Percentiles rank a stretch among this genome's conserved stretches.
Conservation (phyloP, 1,140 invertebrate genomes). For the Trichomalopsis sarcophagae region DNA sequence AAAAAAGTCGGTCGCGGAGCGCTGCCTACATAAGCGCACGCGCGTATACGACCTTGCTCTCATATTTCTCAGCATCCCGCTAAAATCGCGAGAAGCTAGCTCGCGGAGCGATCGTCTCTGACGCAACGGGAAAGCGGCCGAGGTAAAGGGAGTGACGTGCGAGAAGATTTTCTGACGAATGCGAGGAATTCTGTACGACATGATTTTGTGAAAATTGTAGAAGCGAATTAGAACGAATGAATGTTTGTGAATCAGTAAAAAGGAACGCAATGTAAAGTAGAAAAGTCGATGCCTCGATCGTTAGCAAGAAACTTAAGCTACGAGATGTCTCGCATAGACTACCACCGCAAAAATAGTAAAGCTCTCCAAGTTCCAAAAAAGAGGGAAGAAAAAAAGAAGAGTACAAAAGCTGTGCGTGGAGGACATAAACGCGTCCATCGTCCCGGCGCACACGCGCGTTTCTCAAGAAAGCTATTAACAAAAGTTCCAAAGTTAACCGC, state of each 20-base stretch:
- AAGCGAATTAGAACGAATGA: no score
- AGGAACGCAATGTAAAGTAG: no score
- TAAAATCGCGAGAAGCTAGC: not conserved
- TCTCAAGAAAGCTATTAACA: slow-evolving; percentile 13
- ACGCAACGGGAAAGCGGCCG: slow-evolving; percentile 17
- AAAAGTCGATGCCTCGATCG: no score
- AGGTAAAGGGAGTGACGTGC: not conserved
- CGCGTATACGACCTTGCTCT: slow-evolving; percentile 29
- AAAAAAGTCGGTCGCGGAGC: not conserved
- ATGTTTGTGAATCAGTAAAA: no score
- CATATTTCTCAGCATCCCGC: slow-evolving; percentile 31
- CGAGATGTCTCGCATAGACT: no score
- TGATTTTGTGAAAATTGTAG: not conserved
- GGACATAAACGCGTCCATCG: not conserved
- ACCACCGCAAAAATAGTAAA: no score
- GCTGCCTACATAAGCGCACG: not conserved
- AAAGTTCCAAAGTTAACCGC: not conserved
- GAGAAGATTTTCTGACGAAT: not conserved
- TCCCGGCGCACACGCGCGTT: not conserved
- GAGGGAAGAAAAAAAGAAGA: not conserved
- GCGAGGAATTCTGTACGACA: no score
- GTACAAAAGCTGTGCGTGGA: not conserved
- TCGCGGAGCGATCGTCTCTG: not conserved
- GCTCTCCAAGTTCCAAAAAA: not conserved
- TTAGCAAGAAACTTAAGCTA: no score